Evolutionary conservation across 1,140 invertebrate genomes (phyloP).

Genomic region (Pogonognathellus flavescens): DNA sequence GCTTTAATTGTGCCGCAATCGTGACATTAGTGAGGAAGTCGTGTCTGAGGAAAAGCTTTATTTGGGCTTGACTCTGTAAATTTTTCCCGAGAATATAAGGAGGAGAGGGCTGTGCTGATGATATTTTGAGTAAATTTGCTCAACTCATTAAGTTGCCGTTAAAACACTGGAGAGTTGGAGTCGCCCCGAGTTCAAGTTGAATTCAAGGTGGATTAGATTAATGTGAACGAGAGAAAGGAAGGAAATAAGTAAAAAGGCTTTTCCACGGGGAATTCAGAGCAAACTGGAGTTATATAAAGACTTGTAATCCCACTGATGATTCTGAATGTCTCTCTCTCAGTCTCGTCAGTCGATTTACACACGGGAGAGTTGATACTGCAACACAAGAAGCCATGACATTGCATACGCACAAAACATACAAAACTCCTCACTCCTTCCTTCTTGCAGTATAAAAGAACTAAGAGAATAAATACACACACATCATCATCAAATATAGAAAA

Average conservation of each 20-base stretch:
- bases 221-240: conserved; percentile 45
- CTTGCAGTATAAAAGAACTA: not conserved
- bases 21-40: conserved; percentile 41
- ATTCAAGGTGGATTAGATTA: conserved; percentile 51
- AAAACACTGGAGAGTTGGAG: conserved; percentile 46
- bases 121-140: conserved; percentile 64
- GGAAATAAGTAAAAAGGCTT: conserved; percentile 37
- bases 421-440: not conserved
- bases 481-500: not conserved
- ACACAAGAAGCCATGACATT: not conserved
- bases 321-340: no score
- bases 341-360: no score
- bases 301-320: not conserved
- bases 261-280: conserved; percentile 2
- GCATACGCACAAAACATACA: not conserved
- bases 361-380: no score
- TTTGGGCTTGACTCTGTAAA: conserved; percentile 36
- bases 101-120: conserved; percentile 32
- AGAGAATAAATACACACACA: not conserved
- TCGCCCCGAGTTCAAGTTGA: conserved; percentile 26
- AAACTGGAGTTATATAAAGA: conserved; percentile 14
- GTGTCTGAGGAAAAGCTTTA: conserved; percentile 31
- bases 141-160: conserved; percentile 61
- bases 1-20: conserved; percentile 34
- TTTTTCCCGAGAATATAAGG: not conserved